A percentile compares a stretch with the other conserved stretches of the same genome.
These are phyloP conservation scores for Telmatochromis sp. DNA, from an alignment of 2,113 vertebrate species.

Conservation along the genomic window DNA sequence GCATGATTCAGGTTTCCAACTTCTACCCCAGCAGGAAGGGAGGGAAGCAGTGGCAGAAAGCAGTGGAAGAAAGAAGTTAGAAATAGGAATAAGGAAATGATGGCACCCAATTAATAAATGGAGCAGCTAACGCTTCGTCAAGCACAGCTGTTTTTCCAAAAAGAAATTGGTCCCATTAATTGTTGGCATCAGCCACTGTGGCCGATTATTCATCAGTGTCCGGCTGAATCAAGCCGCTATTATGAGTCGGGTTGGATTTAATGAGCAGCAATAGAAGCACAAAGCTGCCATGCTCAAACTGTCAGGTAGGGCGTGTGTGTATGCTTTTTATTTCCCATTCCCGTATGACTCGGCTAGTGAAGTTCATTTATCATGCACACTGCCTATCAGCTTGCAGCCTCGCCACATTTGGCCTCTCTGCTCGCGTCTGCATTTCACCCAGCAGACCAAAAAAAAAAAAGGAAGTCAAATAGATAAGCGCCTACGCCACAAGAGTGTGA, in stretches of 20 bases:
- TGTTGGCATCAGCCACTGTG: not conserved
- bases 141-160: conserved; percentile 29
- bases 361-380: conserved; percentile 44
- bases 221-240: not conserved
- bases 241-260: conserved; percentile 15
- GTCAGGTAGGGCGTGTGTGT: conserved; percentile 12
- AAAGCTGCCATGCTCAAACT: conserved; percentile 16
- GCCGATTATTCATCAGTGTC: conserved; percentile 29
- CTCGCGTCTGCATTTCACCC: not conserved
- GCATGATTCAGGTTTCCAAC: conserved; percentile 49
- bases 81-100: not conserved
- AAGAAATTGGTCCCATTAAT: conserved; percentile 21
- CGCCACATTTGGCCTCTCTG: not conserved
- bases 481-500: not conserved
- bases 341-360: not conserved
- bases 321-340: conserved; percentile 12
- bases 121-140: not conserved
- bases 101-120: conserved; percentile 22
- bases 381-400: conserved; percentile 1
- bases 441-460: not conserved
- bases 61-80: not conserved
- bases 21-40: conserved; percentile 38
- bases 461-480: not conserved
- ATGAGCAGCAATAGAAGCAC: conserved; percentile 28
- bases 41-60: not conserved